phyloP scores from a whole-genome alignment of 2,888 invertebrate species.

The Proisotoma minuta region DNA sequence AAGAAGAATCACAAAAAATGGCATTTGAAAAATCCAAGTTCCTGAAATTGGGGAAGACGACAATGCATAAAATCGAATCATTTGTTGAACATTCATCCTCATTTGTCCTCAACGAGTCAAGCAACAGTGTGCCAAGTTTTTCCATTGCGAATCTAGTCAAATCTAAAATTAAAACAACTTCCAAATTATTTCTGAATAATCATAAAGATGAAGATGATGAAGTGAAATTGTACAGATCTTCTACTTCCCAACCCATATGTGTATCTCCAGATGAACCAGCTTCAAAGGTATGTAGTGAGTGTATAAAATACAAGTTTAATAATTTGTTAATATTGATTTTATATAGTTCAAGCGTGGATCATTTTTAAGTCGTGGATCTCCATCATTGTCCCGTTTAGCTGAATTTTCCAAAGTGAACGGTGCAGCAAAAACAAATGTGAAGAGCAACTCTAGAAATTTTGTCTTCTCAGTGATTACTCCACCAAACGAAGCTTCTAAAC shows the following conservation, averaged over 20 bases:
- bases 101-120: constrained; percentile 10
- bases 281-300: constrained; percentile 15
- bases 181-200: constrained; percentile 4
- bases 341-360: constrained; percentile 64
- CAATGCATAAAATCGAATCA: constrained; percentile 47
- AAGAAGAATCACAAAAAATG: constrained; percentile 36
- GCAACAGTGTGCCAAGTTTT: constrained; percentile 7
- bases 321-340: no score
- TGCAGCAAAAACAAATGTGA: constrained; percentile 51
- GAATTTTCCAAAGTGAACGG: constrained; percentile 62
- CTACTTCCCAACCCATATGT: constrained; percentile 31
- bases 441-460: constrained; percentile 62
- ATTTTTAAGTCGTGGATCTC: constrained; percentile 67
- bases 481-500: constrained; percentile 21
- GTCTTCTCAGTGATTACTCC: constrained; percentile 66
- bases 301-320: no score
- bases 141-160: constrained; percentile 16
- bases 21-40: constrained; percentile 51
- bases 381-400: constrained; percentile 68
- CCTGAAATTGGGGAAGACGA: constrained; percentile 54
- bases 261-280: constrained; percentile 23
- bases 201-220: not conserved
- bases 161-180: constrained; percentile 14
- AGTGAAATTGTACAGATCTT: constrained; percentile 13
- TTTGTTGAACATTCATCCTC: constrained; percentile 22